Evolutionary conservation across 2,888 invertebrate species (phyloP), one percentile per base, ranked within the genome.

Genomic region (Temnothorax rugatulus): DNA sequence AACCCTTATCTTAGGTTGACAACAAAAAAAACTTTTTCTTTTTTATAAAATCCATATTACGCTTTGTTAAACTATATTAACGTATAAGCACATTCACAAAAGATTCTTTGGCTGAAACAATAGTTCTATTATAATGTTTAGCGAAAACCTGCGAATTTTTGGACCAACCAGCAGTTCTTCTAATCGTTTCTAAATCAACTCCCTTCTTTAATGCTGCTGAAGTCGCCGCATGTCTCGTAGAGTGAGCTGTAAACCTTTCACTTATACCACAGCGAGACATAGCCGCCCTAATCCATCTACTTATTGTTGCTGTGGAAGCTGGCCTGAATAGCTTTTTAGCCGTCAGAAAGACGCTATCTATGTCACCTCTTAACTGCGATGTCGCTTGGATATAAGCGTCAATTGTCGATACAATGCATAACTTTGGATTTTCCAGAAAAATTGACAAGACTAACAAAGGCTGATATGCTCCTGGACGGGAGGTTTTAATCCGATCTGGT

Each of bases 341-440:
- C 1, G 82, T 87, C 1, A 90, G 44, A n/a, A 89, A 38, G 0
- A 87, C 25, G 1, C 34, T 75, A 9, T 79, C 61, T 34, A 59
- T 66, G 9, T 83, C 21, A 0, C 71, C 84, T 64, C 87, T 63
- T 13, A 86, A 41, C 2, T 79, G 11, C 9, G 75, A 68, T 2
- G 89, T 86, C 0, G 71, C 50, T 13, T 57, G n/a, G 13, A 89
- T 64, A 68, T 89, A 87, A 11, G 13, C 13, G 21, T 84, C 74
- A 4, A 89, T n/a, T 1, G 84, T 69, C 9, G 74, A 66, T 18
- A 84, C 89, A 0, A 88, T 82, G 25, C 87, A 91, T 29, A 89
- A 29, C 1, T 76, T 50, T 4, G 77, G 87, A 18, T 87, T 89
- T 3, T 85, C 77, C 5, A 9, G 18, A 63, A 84, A 90, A 7